Base-by-base conservation (phyloP, 2,113 vertebrate species). In the Nannospalax galili region DNA sequence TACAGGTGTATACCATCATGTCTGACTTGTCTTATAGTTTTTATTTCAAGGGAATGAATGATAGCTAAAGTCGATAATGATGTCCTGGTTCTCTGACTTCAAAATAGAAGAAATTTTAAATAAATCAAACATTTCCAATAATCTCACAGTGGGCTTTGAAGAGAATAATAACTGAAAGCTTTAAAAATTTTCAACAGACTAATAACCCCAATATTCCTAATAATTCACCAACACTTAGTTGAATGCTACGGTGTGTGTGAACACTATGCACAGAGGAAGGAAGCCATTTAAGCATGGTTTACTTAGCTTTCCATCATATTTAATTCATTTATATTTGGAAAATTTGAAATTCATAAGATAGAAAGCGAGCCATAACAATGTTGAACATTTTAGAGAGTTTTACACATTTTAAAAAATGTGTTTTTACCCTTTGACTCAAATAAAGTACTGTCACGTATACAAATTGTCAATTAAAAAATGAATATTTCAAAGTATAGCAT, bases 51-150 rank as follows among this genome's bases (percentile, higher is more conserved):
- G 58, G 10, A 30, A 86, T 79, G 35, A 90, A 84, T 45, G 11
- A 42, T 40, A 89, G 26, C 17, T 84, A 15, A 93, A 90, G 48
- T 26, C 16, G 65, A 58, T 72, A 73, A 56, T 69, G 48, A 74
- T 15, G 26, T 28, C 5, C 4, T 48, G 32, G 56, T 79, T 4
- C 32, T 10, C 9, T 88, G 48, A 40, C 16, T 84, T 78, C 16
- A 40, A 92, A 94, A 88, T 56, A 65, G 0, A 5, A 52, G 84
- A 88, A 65, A 73, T 2, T 0, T 2, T 75, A 81, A 75, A 40
- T 52, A 84, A 90, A 65, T 65, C 65, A 91, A 28, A 72, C 2
- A 60, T 74, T 77, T 92, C 82, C 90, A 48, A 78, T 94, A 24
- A 87, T 26, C 24, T 95, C 20, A 78, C 40, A 15, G 80, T 37